phyloP scores from a whole-genome alignment of 2,888 invertebrate species.

The Apodemia duryi region DNA sequence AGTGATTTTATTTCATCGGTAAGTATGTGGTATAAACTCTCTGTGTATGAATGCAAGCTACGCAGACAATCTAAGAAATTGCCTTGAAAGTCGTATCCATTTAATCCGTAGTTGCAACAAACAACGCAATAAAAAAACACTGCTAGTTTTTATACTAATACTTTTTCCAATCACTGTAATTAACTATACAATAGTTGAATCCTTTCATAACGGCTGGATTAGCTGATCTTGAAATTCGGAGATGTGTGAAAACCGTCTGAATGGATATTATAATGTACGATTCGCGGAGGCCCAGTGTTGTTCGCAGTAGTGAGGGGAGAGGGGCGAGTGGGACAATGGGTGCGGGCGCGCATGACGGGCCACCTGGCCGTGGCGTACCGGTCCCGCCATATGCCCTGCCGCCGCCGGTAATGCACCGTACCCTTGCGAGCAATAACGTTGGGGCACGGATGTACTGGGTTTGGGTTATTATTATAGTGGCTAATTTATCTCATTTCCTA shows the following conservation, averaged over 20 bases:
- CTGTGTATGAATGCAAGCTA: too few species aligned
- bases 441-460: neutral
- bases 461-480: too few species aligned
- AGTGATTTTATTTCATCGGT: too few species aligned
- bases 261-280: constrained; percentile 39
- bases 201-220: constrained; percentile 21
- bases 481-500: too few species aligned
- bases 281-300: constrained; percentile 27
- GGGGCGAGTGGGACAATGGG: constrained; percentile 57
- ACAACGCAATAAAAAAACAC: too few species aligned
- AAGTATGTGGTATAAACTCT: too few species aligned
- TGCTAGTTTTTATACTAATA: too few species aligned
- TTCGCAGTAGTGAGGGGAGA: constrained; percentile 37
- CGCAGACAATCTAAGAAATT: too few species aligned
- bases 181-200: too few species aligned
- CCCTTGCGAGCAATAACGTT: constrained; percentile 15
- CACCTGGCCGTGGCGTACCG: constrained; percentile 74
- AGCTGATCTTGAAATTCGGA: constrained; percentile 26
- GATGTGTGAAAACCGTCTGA: constrained; percentile 34
- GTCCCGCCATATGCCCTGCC: constrained; percentile 64
- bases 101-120: too few species aligned
- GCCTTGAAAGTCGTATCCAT: too few species aligned
- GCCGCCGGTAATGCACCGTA: constrained; percentile 32
- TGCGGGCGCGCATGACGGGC: constrained; percentile 75
- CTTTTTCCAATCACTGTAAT: too few species aligned